These are phyloP conservation scores for Simalia tracyae DNA, from an alignment of 2,797 vertebrate genomes.

Conservation along the genomic window DNA sequence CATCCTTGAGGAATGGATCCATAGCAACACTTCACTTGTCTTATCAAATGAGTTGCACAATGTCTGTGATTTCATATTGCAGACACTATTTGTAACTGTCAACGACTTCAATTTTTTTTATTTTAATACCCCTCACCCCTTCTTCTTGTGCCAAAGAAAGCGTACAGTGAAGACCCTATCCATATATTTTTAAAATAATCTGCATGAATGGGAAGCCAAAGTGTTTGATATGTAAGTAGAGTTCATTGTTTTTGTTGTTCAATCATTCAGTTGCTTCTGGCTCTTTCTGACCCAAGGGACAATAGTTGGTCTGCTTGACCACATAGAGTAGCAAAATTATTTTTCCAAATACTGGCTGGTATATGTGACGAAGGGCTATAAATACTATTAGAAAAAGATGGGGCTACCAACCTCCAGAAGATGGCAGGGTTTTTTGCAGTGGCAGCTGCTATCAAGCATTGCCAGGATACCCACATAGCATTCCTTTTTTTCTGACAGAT, in stretches of 20 bases:
- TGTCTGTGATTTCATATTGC: not conserved
- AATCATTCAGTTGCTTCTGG: not conserved
- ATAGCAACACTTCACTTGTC: not conserved
- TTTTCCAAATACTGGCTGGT: not conserved
- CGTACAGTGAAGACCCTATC: not conserved
- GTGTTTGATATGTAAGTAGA: not conserved
- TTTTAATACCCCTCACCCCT: not conserved
- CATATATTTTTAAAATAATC: not conserved
- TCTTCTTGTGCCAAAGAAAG: too few species aligned
- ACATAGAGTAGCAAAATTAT: not conserved
- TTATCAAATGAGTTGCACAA: not conserved
- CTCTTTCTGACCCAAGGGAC: not conserved
- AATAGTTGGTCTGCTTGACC: not conserved
- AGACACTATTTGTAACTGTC: not conserved
- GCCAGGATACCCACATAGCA: too few species aligned
- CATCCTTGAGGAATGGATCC: not conserved
- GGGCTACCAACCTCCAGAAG: too few species aligned
- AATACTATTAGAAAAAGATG: too few species aligned
- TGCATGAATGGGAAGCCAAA: not conserved
- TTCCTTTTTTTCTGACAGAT: too few species aligned
- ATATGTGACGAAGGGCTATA: not conserved
- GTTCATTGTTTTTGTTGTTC: not conserved
- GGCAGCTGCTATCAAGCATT: too few species aligned
- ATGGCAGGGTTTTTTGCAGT: too few species aligned
- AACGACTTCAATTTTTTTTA: not conserved